These are phyloP conservation scores for Drosophila koepferae DNA, from an alignment of 2,888 invertebrate genomes.

Conservation along the genomic window DNA sequence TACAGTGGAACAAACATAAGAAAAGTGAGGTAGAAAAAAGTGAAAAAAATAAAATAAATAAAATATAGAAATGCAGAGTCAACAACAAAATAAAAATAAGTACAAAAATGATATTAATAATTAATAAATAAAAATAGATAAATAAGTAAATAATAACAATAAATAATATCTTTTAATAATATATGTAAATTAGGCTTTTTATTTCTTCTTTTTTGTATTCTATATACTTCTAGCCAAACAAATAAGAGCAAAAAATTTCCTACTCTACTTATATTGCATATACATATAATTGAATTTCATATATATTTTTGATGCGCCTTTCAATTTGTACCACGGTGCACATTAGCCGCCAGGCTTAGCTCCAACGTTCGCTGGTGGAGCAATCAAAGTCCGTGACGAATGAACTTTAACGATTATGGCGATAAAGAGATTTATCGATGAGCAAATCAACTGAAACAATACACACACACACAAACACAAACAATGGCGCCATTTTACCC, in stretches of 20 bases:
- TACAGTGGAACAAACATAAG: slow-evolving; percentile 31
- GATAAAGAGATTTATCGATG: slow-evolving; percentile 77
- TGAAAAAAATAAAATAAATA: too few relatives aligned
- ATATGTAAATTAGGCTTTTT: too few relatives aligned
- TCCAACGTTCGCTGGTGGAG: slow-evolving; percentile 42
- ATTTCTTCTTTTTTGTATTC: too few relatives aligned
- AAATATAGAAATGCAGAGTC: too few relatives aligned
- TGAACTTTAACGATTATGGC: slow-evolving; percentile 79
- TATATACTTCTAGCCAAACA: too few relatives aligned
- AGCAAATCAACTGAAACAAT: slow-evolving; percentile 70
- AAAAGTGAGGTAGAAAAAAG: not conserved
- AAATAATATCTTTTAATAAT: too few relatives aligned
- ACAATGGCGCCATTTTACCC: slow-evolving; percentile 31
- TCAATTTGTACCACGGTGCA: slow-evolving; percentile 29
- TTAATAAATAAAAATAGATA: too few relatives aligned
- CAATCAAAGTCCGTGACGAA: slow-evolving; percentile 74
- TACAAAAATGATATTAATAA: too few relatives aligned
- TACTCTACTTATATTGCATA: not conserved
- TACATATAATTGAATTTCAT: not conserved
- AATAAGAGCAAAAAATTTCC: too few relatives aligned
- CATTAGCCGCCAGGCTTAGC: slow-evolving; percentile 28
- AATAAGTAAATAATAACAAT: too few relatives aligned
- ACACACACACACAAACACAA: slow-evolving; percentile 28
- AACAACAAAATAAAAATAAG: too few relatives aligned
- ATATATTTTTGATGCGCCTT: not conserved